phyloP scores from a whole-genome alignment of 2,113 vertebrate genomes.

The Salminus brasiliensis region DNA sequence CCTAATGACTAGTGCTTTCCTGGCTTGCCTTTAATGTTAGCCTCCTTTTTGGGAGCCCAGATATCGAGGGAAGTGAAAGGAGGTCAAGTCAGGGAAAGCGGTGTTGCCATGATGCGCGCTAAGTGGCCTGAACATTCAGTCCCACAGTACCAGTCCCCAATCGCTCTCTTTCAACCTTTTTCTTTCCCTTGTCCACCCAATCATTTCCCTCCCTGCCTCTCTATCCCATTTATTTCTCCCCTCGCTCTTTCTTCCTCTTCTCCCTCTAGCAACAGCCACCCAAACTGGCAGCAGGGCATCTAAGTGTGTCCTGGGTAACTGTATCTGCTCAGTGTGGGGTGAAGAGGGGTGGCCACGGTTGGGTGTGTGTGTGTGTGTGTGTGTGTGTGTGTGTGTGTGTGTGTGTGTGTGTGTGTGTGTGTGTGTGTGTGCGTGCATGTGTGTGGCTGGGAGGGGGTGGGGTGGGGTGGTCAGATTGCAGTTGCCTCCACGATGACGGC shows the following conservation, averaged over 20 bases:
- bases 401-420: too few species aligned
- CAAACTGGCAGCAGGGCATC: constrained; percentile 62
- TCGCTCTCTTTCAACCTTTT: constrained; percentile 6
- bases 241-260: constrained; percentile 28
- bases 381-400: too few species aligned
- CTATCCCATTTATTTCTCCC: constrained; percentile 10
- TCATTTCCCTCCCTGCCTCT: background rate
- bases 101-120: constrained; percentile 26
- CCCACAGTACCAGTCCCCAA: background rate
- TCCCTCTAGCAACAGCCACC: constrained; percentile 79
- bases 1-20: background rate
- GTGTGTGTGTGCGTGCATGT: too few species aligned
- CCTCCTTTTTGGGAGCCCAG: background rate
- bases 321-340: constrained; percentile 60
- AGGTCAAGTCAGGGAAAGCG: constrained; percentile 26
- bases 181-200: background rate
- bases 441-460: too few species aligned
- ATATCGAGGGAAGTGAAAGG: constrained; percentile 2
- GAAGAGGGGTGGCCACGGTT: too few species aligned
- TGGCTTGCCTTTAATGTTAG: background rate
- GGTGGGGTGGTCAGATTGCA: constrained; percentile 63
- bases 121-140: constrained; percentile 1
- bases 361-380: too few species aligned
- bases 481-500: constrained; percentile 67
- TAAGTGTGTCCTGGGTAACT: constrained; percentile 62